Base-by-base conservation (phyloP, 2,797 vertebrate genomes). In the Pempheris klunzingeri region DNA sequence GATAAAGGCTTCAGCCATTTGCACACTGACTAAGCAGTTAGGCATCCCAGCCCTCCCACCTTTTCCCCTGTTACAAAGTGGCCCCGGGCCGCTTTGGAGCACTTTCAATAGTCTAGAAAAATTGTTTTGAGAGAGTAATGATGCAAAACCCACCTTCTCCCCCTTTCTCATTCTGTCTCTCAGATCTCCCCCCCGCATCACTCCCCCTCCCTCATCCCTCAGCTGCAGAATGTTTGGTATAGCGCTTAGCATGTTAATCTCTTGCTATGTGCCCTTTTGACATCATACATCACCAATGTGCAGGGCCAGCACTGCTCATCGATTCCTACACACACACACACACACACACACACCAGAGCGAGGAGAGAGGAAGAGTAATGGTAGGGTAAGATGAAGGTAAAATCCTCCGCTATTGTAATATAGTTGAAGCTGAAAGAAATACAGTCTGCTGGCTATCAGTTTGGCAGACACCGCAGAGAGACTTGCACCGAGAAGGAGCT, bases 211-310 rank as follows among this genome's bases (percentile, higher is more conserved):
- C 76, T 78, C 71, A 0, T 70, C 44, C 57, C 14, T 60, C 60
- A 57, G 46, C 72, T 74, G 85, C 75, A 77, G 58, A 84, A 47
- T 81, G 78, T 87, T 83, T 15, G 17, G n/a, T 71, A 58, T 57
- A 58, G 82, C 26, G 55, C 77, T 86, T 67, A 88, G 72, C 81
- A 82, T 82, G 78, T 87, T 94, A 89, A 92, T 93, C 90, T 89
- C 78, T 87, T 52, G 62, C 77, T 84, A 74, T 89, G 78, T 85
- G 87, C 82, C 87, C 93, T 89, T 91, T 92, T 93, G 91, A 91
- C 91, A 90, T 90, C 87, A 87, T 84, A 80, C 83, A 84, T 91
- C 76, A 89, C 80, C 87, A 85, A 86, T 91, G 79, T 93, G 87
- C 86, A 80, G 46, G 74, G 73, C 74, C 32, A 88, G 87, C 86